Conservation (phyloP, 92 coral and sea anemone genomes). For the Bergia puertoricense region DNA sequence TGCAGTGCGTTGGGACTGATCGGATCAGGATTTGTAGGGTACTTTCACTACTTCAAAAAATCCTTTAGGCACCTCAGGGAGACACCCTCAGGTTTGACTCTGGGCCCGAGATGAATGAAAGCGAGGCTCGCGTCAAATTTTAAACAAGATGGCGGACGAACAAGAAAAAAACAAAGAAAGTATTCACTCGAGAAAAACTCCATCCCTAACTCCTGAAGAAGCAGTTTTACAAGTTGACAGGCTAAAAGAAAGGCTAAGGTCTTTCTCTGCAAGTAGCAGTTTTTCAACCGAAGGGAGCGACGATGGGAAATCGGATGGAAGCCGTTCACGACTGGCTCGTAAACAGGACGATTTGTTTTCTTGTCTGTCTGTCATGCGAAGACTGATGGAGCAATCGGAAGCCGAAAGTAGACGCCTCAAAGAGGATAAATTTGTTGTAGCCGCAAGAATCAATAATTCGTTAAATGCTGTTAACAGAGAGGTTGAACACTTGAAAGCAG, state of each 20-base stretch:
- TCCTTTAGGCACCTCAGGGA: too few relatives aligned
- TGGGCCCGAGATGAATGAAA: constrained; percentile 32
- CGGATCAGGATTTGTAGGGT: too few relatives aligned
- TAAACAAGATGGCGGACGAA: constrained; percentile 44
- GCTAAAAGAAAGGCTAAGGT: constrained; percentile 70
- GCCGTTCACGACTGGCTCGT: constrained; percentile 63
- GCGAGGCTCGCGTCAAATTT: constrained; percentile 76
- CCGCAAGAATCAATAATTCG: constrained; percentile 88
- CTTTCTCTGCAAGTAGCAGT: constrained; percentile 68
- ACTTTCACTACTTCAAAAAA: too few relatives aligned
- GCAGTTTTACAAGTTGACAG: constrained; percentile 77
- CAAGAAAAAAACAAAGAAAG: constrained; percentile 14
- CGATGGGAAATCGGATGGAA: constrained; percentile 63
- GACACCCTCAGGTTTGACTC: neutral
- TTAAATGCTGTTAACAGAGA: constrained; percentile 92
- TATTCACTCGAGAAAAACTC: constrained; percentile 45
- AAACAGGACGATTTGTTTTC: constrained; percentile 89
- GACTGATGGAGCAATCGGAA: constrained; percentile 98
- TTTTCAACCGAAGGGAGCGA: constrained; percentile 65
- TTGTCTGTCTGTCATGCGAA: constrained; percentile 93
- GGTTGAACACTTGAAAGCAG: constrained; percentile 90
- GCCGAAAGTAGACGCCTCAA: constrained; percentile 90
- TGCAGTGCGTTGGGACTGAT: too few relatives aligned
- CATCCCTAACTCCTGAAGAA: constrained; percentile 59
- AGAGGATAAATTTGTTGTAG: constrained; percentile 89